Percentiles rank a stretch among this genome's conserved stretches.
These are phyloP conservation scores for Drosophila yakuba DNA, from an alignment of 1,140 invertebrate species.

Conservation along the genomic window DNA sequence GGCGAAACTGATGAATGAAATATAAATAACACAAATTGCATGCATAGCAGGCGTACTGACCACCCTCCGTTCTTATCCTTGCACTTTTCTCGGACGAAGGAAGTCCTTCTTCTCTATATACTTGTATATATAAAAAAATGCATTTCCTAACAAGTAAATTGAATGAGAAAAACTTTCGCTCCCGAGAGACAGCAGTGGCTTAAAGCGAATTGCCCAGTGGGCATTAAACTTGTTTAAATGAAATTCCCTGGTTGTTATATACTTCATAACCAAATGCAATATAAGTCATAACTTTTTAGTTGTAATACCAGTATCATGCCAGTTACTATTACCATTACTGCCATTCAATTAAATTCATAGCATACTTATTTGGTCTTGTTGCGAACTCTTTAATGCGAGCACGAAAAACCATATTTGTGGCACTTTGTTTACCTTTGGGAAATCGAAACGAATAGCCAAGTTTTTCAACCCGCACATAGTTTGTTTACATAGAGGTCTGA, in stretches of 20 bases:
- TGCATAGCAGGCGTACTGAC: slow-evolving; percentile 3
- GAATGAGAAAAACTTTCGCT: slow-evolving; percentile 46
- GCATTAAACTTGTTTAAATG: neutral
- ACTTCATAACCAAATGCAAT: too few relatives aligned
- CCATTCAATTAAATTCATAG: neutral
- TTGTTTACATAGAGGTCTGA: neutral
- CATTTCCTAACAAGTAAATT: slow-evolving; percentile 71
- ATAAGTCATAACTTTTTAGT: too few relatives aligned
- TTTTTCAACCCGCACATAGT: slow-evolving; percentile 8
- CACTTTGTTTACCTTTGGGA: slow-evolving; percentile 11
- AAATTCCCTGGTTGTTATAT: neutral
- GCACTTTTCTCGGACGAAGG: neutral
- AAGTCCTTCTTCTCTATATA: slow-evolving; percentile 39
- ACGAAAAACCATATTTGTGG: neutral
- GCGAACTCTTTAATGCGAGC: neutral
- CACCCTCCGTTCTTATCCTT: neutral
- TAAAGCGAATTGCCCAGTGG: slow-evolving; percentile 15
- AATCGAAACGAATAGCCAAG: slow-evolving; percentile 11
- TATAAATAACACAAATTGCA: slow-evolving; percentile 15
- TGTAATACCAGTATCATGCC: too few relatives aligned
- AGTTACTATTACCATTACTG: too few relatives aligned
- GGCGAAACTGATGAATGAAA: slow-evolving; percentile 1
- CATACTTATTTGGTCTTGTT: too few relatives aligned
- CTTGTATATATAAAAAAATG: slow-evolving; percentile 64
- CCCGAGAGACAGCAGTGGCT: slow-evolving; percentile 33